Percentiles rank a stretch among this genome's conserved stretches.
Evolutionary conservation across 1,140 invertebrate species (phyloP).

Genomic region (Arion vulgaris): DNA sequence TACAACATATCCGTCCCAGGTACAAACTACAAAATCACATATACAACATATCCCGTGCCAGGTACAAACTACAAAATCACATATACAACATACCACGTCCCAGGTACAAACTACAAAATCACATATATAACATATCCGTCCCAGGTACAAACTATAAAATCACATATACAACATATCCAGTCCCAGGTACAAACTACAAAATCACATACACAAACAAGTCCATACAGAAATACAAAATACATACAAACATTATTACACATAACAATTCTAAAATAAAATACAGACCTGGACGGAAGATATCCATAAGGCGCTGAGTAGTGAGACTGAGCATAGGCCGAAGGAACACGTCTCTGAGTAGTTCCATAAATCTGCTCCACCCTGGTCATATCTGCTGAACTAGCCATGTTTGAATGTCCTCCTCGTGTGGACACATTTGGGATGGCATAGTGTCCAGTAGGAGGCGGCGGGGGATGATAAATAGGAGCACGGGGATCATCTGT

Average conservation of each 20-base stretch:
- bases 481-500: conserved; percentile 51
- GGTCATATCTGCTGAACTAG: conserved; percentile 58
- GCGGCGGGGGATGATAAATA: conserved; percentile 26
- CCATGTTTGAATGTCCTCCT: not conserved
- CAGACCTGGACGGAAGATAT: not conserved
- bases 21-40: too few species aligned
- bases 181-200: too few species aligned
- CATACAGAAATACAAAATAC: too few species aligned
- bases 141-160: too few species aligned
- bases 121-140: too few species aligned
- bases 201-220: not conserved
- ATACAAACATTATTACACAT: too few species aligned
- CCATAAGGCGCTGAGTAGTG: conserved; percentile 22
- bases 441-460: conserved; percentile 34
- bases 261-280: not conserved
- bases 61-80: too few species aligned
- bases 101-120: too few species aligned
- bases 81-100: too few species aligned
- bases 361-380: conserved; percentile 63
- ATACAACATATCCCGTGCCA: too few species aligned
- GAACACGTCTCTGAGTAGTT: conserved; percentile 33
- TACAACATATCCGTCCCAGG: too few species aligned
- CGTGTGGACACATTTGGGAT: not conserved
- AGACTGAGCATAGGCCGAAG: not conserved
- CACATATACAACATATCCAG: too few species aligned